Evolutionary conservation across 2,888 invertebrate species (phyloP).

Genomic region (Linnaemya tessellans): DNA sequence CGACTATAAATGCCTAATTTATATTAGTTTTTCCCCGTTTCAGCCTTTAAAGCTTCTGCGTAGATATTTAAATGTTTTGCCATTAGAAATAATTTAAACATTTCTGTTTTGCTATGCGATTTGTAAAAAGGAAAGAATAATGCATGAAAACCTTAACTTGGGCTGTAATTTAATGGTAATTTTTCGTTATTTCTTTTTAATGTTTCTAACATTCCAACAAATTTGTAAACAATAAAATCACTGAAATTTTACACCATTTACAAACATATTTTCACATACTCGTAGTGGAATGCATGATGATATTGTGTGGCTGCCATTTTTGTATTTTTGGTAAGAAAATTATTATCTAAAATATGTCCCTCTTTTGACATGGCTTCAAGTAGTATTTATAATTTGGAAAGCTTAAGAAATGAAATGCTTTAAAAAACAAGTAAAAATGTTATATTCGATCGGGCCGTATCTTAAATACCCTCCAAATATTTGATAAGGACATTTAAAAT

Average conservation of each 20-base stretch:
- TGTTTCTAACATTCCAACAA: conserved; percentile 19
- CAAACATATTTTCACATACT: conserved; percentile 50
- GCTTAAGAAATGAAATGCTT: too few relatives aligned
- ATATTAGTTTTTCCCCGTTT: too few relatives aligned
- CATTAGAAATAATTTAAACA: not conserved
- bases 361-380: not conserved
- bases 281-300: not conserved
- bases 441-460: too few relatives aligned
- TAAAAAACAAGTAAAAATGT: too few relatives aligned
- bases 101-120: not conserved
- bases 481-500: too few relatives aligned
- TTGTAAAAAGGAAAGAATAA: not conserved
- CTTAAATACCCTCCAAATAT: too few relatives aligned
- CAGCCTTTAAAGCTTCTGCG: too few relatives aligned
- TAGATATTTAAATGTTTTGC: not conserved
- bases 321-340: not conserved
- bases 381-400: too few relatives aligned
- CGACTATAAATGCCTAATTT: too few relatives aligned
- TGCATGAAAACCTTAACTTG: conserved; percentile 16
- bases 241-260: conserved; percentile 59
- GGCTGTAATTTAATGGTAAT: conserved; percentile 44
- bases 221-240: conserved; percentile 48
- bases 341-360: not conserved
- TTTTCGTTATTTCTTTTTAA: conserved; percentile 16
- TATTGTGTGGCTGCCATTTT: not conserved